These are phyloP conservation scores for Nysson spinosus DNA, from an alignment of 2,888 invertebrate genomes.

Conservation along the genomic window DNA sequence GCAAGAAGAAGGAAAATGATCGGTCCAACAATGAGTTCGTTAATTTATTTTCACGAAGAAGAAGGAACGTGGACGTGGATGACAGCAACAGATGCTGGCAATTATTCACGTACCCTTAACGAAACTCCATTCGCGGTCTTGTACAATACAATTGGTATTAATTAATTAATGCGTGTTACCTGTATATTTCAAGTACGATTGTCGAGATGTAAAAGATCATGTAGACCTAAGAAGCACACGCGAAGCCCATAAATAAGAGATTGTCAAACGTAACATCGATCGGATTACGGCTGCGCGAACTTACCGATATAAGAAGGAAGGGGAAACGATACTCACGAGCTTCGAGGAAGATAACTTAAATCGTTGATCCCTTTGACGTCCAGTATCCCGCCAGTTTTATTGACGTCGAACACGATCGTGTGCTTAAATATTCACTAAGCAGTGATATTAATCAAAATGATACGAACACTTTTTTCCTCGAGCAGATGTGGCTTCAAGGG, in stretches of 20 bases:
- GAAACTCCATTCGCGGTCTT: too few relatives aligned
- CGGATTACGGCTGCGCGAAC: background rate
- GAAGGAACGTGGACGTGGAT: background rate
- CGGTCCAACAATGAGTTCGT: slow-evolving; percentile 22
- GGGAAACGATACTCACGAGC: slow-evolving; percentile 1
- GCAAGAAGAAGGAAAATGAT: slow-evolving; percentile 9
- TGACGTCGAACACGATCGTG: slow-evolving; percentile 28
- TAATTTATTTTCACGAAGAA: background rate
- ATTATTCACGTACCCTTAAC: too few relatives aligned
- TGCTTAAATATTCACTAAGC: slow-evolving; percentile 18
- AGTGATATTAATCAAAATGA: slow-evolving; percentile 25
- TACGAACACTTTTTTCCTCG: slow-evolving; percentile 15
- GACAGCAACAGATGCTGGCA: too few relatives aligned
- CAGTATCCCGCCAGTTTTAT: slow-evolving; percentile 25
- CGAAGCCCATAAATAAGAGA: too few relatives aligned
- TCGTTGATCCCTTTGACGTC: slow-evolving; percentile 21
- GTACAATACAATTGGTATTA: too few relatives aligned
- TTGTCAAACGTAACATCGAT: too few relatives aligned
- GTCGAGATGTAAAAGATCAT: too few relatives aligned
- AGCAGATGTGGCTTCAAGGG: background rate
- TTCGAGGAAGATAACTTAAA: slow-evolving; percentile 24
- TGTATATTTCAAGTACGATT: too few relatives aligned
- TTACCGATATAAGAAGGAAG: background rate
- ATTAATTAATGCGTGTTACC: too few relatives aligned
- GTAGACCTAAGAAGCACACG: too few relatives aligned